Evolutionary conservation across 2,797 vertebrate species (phyloP), one percentile per base, ranked within the genome.

Genomic region (Odontamblyopus rebecca): DNA sequence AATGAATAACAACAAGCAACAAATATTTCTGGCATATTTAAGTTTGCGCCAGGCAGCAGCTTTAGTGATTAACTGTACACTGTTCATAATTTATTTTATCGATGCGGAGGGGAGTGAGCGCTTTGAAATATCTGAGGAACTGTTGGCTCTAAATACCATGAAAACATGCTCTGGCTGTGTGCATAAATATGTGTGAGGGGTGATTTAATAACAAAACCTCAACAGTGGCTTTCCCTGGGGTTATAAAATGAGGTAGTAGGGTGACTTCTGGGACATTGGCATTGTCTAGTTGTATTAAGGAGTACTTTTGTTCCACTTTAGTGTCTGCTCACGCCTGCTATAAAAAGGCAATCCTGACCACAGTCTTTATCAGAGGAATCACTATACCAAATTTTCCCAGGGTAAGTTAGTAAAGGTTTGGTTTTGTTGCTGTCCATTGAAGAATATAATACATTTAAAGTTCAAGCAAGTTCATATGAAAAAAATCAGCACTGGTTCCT

Each of bases 51-150:
- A 78, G 27, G 67, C 54, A 65, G 68, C 61, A 64, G 84, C 69
- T 82, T 81, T 71, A 73, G 70, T 76, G 81, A 86, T 81, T 70
- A 85, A 70, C 61, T 44, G 38, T 11, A 70, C 51, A 50, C 48
- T 53, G 29, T 75, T 75, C 73, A 82, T 84, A 79, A 89, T 88
- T 81, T 79, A 80, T 64, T 80, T 79, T 73, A 87, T 87, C 41
- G 68, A 78, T 73, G 23, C 6, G 18, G 64, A 44, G 66, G 66
- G 70, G 70, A 61, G 18, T 19, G 12, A 0, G 64, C 0, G 2
- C 73, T 65, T 26, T 80, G 71, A 83, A 73, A 80, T 78, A 83
- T 79, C 74, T 78, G 74, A 81, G 53, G 72, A 83, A 84, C 71
- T 77, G 72, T 72, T 53, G 72, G 69, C 74, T 79, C 65, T 85